These are phyloP conservation scores for Chymomyza costata DNA, from an alignment of 1,140 invertebrate genomes.

Conservation along the genomic window DNA sequence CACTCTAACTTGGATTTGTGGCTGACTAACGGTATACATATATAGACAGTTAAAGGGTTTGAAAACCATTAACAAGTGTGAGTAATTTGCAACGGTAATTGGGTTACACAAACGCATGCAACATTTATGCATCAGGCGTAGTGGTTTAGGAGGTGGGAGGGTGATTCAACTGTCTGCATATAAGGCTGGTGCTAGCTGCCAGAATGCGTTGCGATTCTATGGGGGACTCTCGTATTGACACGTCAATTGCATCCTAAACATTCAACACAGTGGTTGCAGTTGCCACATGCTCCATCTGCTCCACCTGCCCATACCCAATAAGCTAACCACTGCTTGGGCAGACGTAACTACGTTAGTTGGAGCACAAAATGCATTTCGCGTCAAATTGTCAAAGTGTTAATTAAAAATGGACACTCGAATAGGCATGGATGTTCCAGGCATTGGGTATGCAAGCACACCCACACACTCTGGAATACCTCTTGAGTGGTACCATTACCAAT, in stretches of 20 bases:
- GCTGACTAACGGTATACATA: slow-evolving; percentile 4
- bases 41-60: neutral
- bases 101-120: slow-evolving; percentile 69
- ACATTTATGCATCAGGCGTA: slow-evolving; percentile 44
- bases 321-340: slow-evolving; percentile 13
- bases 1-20: no score
- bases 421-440: slow-evolving; percentile 31
- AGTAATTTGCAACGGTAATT: slow-evolving; percentile 71
- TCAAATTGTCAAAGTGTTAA: slow-evolving; percentile 74
- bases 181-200: neutral
- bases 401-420: slow-evolving; percentile 72
- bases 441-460: slow-evolving; percentile 5
- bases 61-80: slow-evolving; percentile 31
- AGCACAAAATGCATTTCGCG: slow-evolving; percentile 62
- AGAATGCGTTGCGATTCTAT: slow-evolving; percentile 1
- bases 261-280: slow-evolving; percentile 38
- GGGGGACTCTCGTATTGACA: slow-evolving; percentile 26
- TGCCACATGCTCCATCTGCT: slow-evolving; percentile 18
- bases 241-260: slow-evolving; percentile 69
- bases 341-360: slow-evolving; percentile 20
- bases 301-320: slow-evolving; percentile 5
- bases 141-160: neutral
- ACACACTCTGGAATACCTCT: no score
- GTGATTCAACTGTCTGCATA: neutral
- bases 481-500: no score